These are phyloP conservation scores for Ictalurus furcatus DNA, from an alignment of 2,113 vertebrate species.

Conservation along the genomic window DNA sequence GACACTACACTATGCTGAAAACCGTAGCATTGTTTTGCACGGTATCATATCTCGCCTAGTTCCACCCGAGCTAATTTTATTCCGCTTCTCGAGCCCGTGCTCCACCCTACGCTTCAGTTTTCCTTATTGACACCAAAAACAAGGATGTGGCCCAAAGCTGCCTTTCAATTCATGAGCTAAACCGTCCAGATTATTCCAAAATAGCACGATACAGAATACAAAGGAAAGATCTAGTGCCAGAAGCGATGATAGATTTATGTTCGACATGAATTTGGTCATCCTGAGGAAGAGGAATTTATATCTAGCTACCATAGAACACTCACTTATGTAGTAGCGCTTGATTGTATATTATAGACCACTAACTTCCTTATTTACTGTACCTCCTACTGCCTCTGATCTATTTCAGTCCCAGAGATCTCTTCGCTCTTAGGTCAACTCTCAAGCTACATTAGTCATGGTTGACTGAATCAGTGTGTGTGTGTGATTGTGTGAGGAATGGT, in stretches of 20 bases:
- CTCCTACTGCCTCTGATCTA: background rate
- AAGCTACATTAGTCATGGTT: slow-evolving; percentile 31
- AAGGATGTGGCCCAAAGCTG: background rate
- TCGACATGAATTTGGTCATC: background rate
- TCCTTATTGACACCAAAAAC: slow-evolving; percentile 9
- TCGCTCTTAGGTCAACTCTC: background rate
- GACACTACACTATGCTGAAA: background rate
- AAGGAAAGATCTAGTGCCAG: background rate
- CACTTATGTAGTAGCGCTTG: background rate
- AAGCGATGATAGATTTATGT: background rate
- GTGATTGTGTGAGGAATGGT: slow-evolving; percentile 8
- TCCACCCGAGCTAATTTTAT: slow-evolving; percentile 3
- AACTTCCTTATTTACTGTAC: background rate
- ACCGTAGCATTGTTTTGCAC: background rate
- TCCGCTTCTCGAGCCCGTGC: background rate
- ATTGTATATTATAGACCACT: background rate
- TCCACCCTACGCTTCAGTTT: background rate
- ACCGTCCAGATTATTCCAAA: background rate
- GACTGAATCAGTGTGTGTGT: slow-evolving; percentile 24
- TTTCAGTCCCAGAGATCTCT: slow-evolving; percentile 11
- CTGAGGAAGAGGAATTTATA: background rate
- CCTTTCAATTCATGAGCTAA: background rate
- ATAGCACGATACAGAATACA: background rate
- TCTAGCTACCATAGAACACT: background rate
- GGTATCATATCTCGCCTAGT: background rate